Conservation (phyloP, 2,113 vertebrate genomes). For the Leptobrachium ailaonicum region DNA sequence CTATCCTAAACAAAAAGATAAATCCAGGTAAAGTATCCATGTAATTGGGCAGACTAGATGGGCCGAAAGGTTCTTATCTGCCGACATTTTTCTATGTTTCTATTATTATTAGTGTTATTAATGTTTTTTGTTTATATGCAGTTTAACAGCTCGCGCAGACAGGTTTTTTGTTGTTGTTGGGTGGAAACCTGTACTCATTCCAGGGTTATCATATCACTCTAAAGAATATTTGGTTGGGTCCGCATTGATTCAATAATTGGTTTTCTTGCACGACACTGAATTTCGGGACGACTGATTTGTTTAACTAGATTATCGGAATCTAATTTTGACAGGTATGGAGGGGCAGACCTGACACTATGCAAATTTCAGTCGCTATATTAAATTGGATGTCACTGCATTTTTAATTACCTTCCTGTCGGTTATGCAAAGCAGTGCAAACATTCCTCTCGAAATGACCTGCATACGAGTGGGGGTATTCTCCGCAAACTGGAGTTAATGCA, state of each 20-base stretch:
- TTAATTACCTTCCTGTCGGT: conserved; percentile 45
- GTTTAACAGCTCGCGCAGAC: too few species aligned
- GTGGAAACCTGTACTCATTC: too few species aligned
- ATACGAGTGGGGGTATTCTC: conserved; percentile 9
- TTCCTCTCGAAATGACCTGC: neutral
- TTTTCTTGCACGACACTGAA: conserved; percentile 40
- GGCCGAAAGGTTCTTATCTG: too few species aligned
- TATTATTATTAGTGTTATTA: too few species aligned
- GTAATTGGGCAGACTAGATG: too few species aligned
- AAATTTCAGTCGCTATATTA: conserved; percentile 39
- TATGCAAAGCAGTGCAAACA: conserved; percentile 46
- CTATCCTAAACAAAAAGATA: too few species aligned
- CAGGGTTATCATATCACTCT: too few species aligned
- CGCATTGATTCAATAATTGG: conserved; percentile 35
- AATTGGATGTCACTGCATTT: conserved; percentile 40
- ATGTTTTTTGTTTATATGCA: too few species aligned
- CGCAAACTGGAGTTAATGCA: neutral
- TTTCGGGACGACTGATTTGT: conserved; percentile 39
- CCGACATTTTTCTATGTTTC: too few species aligned
- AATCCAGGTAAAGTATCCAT: too few species aligned
- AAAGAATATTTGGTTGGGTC: neutral
- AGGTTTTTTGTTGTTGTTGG: too few species aligned
- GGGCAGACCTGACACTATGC: conserved; percentile 35
- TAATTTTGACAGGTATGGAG: conserved; percentile 37
- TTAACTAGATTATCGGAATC: conserved; percentile 47